Percentiles rank a stretch among this genome's conserved stretches.
Evolutionary conservation across 1,140 invertebrate species (phyloP).

Genomic region (Drosophila ficusphila): DNA sequence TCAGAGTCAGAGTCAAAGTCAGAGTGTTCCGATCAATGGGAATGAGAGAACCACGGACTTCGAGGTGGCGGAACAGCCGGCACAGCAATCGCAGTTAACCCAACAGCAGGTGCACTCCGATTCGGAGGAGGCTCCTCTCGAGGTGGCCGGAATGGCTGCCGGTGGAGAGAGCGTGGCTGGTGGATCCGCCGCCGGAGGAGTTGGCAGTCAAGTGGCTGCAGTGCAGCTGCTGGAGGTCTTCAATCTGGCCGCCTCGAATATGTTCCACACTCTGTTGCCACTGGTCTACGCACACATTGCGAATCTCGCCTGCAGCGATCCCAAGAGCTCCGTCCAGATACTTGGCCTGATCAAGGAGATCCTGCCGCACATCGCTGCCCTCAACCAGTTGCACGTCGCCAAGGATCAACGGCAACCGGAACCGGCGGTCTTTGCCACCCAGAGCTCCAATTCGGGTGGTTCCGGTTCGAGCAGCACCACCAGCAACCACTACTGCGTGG

Average conservation of each 20-base stretch:
- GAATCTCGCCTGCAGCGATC: constrained; percentile 91
- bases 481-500: constrained; percentile 94
- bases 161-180: constrained; percentile 8
- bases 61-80: constrained; percentile 62
- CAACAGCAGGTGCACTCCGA: constrained; percentile 41
- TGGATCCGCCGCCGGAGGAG: constrained; percentile 33
- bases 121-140: constrained; percentile 65
- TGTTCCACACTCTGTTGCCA: constrained; percentile 91
- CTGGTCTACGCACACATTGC: constrained; percentile 92
- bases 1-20: constrained; percentile 3
- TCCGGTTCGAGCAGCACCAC: constrained; percentile 87
- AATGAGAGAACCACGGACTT: constrained; percentile 73
- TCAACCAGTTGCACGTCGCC: constrained; percentile 89
- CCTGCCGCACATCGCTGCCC: constrained; percentile 93
- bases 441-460: constrained; percentile 1
- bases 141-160: constrained; percentile 21
- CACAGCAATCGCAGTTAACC: constrained; percentile 3
- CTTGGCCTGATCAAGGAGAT: constrained; percentile 95
- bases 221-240: constrained; percentile 77
- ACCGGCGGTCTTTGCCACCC: constrained; percentile 8
- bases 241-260: constrained; percentile 80
- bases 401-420: constrained; percentile 75
- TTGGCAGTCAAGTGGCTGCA: constrained; percentile 38
- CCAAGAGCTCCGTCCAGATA: constrained; percentile 95
- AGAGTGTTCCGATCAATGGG: constrained; percentile 75